phyloP scores from a whole-genome alignment of 1,140 invertebrate species.

The Macrobrachium rosenbergii region DNA sequence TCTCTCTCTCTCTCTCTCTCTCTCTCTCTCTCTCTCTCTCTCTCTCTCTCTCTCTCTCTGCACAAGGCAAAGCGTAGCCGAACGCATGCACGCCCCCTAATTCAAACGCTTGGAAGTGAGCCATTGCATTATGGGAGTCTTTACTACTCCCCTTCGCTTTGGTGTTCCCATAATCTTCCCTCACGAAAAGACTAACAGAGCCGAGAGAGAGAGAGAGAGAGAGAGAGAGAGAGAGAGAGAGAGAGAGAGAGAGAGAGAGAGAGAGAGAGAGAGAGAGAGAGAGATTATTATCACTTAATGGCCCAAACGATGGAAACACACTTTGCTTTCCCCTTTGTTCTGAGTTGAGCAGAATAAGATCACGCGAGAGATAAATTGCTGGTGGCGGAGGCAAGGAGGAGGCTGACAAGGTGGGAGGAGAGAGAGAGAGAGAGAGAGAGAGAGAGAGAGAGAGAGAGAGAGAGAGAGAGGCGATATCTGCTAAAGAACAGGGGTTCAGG shows the following conservation, averaged over 20 bases:
- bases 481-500: too few species aligned
- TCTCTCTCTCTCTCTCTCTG: neutral
- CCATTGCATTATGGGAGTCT: neutral
- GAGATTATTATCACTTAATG: too few species aligned
- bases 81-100: neutral
- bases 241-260: too few species aligned
- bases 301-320: neutral
- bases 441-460: too few species aligned
- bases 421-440: neutral
- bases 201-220: too few species aligned
- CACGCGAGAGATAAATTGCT: neutral
- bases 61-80: too few species aligned
- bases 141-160: neutral
- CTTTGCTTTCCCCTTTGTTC: neutral
- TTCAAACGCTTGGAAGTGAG: neutral
- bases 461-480: too few species aligned
- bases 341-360: too few species aligned
- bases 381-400: neutral
- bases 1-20: slow-evolving; percentile 6
- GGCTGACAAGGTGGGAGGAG: neutral
- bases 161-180: neutral
- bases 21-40: slow-evolving; percentile 26
- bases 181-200: too few species aligned
- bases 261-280: too few species aligned
- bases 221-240: too few species aligned